Base-by-base conservation (phyloP, 1,140 invertebrate genomes). In the Yoshiicerus persimilis region DNA sequence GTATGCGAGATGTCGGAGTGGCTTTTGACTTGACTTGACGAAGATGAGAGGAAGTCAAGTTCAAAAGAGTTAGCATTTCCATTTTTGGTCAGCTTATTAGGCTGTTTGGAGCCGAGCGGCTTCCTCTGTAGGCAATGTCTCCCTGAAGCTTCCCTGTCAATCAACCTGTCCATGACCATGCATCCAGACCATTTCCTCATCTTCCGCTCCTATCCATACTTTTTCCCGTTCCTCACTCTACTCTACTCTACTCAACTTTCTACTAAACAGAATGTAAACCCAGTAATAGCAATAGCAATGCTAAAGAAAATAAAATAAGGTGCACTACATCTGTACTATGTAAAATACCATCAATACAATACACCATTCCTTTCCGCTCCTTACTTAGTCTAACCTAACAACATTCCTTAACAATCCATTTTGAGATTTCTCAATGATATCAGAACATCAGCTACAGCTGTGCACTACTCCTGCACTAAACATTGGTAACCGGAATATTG, bases 31-130 rank as follows among this genome's bases (percentile, higher is more conserved):
- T 11, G 34, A 38, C n/a, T 36, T 80, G 34, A 80, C 75, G 75
- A 80, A 80, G 75, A 80, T 66, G 85, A 75, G 56, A 88, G 88
- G 88, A 88, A 88, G 88, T 88, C 70, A 39, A 86, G 38, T 86
- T 87, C 66, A 64, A 87, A 70, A 75, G 38, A 75, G 38, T 47
- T 75, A 85, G 56, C 70, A 75, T 87, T 88, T 88, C 88, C 89
- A 87, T 88, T 88, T 89, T 87, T 88, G 89, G 89, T 86, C 83
- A 88, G 80, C 80, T 90, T 90, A 90, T 90, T 89, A 89, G 86
- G 47, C 36, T 32, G 34, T 34, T 84, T 86, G 87, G 87, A 88
- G 88, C 66, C 83, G 64, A 80, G 88, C 84, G 87, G 87, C 87
- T 88, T 88, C 87, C 87, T 88, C 75, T 84, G 38, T 84, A 39